Evolutionary conservation across 1,140 invertebrate species (phyloP).

Genomic region (Metopolophium dirhodum): DNA sequence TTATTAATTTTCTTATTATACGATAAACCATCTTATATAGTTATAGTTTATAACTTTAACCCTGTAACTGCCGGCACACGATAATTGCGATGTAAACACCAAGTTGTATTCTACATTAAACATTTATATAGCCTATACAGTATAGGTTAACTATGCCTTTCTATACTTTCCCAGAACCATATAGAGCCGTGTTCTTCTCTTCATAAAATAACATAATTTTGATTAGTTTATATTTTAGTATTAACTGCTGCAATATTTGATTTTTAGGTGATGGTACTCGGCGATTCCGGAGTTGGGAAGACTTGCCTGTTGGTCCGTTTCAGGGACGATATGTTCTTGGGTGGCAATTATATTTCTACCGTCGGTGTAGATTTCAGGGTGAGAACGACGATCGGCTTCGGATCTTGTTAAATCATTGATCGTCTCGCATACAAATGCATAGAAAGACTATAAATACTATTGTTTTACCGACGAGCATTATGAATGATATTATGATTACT

Average conservation of each 20-base stretch:
- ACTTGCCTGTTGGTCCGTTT: conserved; percentile 86
- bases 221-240: not conserved
- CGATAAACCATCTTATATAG: too few relatives aligned
- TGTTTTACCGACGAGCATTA: not conserved
- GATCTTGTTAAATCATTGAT: not conserved
- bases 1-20: too few relatives aligned
- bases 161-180: not conserved
- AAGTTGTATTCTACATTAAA: not conserved
- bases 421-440: too few relatives aligned
- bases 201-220: not conserved
- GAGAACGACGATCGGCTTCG: conserved; percentile 64
- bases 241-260: not conserved
- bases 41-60: too few relatives aligned
- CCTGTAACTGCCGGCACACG: too few relatives aligned
- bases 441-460: not conserved
- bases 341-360: conserved; percentile 91
- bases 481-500: not conserved
- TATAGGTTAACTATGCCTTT: not conserved
- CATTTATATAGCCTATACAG: not conserved
- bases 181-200: not conserved
- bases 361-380: conserved; percentile 96
- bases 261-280: conserved; percentile 84
- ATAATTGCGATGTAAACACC: not conserved
- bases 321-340: conserved; percentile 83
- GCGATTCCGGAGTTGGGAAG: conserved; percentile 89